Conservation (phyloP, 2,113 vertebrate genomes). For the Pedetes capensis region DNA sequence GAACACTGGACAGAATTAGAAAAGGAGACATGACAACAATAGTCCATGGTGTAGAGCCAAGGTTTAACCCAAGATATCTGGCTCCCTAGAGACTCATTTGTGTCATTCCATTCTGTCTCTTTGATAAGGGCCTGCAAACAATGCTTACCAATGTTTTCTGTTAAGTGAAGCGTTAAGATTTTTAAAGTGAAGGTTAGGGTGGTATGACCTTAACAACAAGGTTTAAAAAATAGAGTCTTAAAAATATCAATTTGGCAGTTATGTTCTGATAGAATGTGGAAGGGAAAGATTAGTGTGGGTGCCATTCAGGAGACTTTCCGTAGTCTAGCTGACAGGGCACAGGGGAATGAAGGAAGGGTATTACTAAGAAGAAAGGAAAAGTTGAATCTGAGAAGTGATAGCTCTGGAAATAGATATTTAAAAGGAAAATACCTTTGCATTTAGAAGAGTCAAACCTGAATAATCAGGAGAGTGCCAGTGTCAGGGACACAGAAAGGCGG, state of each 20-base stretch:
- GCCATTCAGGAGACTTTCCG: neutral
- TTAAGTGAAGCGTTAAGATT: neutral
- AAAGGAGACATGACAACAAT: neutral
- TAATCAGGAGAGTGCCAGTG: neutral
- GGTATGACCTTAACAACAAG: neutral
- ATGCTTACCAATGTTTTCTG: neutral
- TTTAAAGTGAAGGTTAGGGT: neutral
- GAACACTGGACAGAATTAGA: neutral
- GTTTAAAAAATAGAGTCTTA: neutral
- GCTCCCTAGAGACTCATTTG: neutral
- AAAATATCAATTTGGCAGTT: neutral
- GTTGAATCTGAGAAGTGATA: neutral
- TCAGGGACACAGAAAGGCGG: neutral
- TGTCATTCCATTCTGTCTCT: neutral
- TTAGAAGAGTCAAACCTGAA: neutral
- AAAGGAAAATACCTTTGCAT: neutral
- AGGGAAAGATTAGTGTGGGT: neutral
- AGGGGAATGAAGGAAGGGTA: neutral
- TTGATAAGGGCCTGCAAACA: neutral
- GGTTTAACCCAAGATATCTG: neutral
- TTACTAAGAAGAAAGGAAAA: neutral
- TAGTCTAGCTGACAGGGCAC: neutral
- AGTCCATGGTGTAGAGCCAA: neutral
- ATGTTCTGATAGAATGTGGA: neutral
- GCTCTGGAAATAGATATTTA: neutral